These are phyloP conservation scores for Ypsolopha sequella DNA, from an alignment of 2,888 invertebrate species.

Conservation along the genomic window DNA sequence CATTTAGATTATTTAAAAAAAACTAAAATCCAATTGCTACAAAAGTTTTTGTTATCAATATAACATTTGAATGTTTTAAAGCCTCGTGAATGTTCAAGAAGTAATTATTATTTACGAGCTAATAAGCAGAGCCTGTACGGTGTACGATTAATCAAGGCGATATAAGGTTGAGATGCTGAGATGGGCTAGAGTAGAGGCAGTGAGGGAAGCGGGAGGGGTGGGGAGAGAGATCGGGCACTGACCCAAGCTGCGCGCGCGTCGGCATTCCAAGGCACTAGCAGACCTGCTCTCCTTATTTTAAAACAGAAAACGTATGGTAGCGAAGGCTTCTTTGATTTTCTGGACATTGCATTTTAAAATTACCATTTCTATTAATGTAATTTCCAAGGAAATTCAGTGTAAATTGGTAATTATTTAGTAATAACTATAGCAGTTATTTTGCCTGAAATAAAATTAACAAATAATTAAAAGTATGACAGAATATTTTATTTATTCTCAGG, in stretches of 20 bases:
- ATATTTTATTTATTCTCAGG: background rate
- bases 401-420: too few species aligned
- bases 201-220: conserved; percentile 14
- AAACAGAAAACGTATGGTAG: conserved; percentile 5
- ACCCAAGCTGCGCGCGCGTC: conserved; percentile 32
- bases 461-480: background rate
- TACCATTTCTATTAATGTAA: too few species aligned
- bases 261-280: conserved; percentile 53
- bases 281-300: conserved; percentile 61
- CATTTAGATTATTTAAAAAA: too few species aligned
- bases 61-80: conserved; percentile 1
- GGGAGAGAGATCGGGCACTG: conserved; percentile 48
- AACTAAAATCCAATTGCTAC: background rate
- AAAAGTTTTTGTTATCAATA: background rate
- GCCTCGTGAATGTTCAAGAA: conserved; percentile 8
- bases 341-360: too few species aligned
- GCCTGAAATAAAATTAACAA: too few species aligned
- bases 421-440: too few species aligned
- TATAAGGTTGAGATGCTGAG: conserved; percentile 52
- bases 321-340: conserved; percentile 1
- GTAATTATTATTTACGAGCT: conserved; percentile 23
- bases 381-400: too few species aligned
- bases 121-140: conserved; percentile 28
- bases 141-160: conserved; percentile 56
- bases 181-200: conserved; percentile 17